Evolutionary conservation across 2,888 invertebrate genomes (phyloP).

Genomic region (Nebria brevicollis): DNA sequence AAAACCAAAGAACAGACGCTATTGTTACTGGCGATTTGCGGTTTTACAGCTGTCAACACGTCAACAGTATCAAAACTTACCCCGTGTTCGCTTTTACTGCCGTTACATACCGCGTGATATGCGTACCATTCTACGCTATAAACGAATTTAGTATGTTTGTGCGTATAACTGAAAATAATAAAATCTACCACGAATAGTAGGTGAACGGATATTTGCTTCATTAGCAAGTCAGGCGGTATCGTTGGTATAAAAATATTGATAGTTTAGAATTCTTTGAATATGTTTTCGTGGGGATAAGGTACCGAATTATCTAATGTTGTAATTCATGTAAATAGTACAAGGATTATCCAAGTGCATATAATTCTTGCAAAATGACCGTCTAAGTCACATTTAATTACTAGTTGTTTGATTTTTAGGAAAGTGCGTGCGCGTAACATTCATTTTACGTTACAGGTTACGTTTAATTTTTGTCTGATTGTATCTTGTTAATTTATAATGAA

Average conservation of each 20-base stretch:
- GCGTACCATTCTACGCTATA: too few relatives aligned
- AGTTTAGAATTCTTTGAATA: not conserved
- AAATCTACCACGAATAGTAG: too few relatives aligned
- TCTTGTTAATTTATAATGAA: not conserved
- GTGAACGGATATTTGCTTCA: not conserved
- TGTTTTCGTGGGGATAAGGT: not conserved
- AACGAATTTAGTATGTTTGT: too few relatives aligned
- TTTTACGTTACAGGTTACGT: not conserved
- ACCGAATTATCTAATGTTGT: constrained; percentile 9
- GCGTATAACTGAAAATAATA: too few relatives aligned
- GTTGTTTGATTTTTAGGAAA: constrained; percentile 4
- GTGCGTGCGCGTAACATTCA: not conserved
- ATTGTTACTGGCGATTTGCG: too few relatives aligned
- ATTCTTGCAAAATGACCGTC: constrained; percentile 29
- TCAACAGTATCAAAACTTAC: too few relatives aligned
- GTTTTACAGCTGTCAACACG: too few relatives aligned
- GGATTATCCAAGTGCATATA: constrained; percentile 24
- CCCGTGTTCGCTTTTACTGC: too few relatives aligned
- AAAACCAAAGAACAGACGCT: too few relatives aligned
- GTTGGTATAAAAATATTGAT: not conserved
- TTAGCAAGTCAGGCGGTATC: not conserved
- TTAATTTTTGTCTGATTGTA: not conserved
- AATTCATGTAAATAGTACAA: constrained; percentile 35
- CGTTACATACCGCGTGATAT: too few relatives aligned
- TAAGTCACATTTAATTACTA: constrained; percentile 22